Base-by-base conservation (phyloP, 2,888 invertebrate species). In the Drepanosiphum platanoidis region DNA sequence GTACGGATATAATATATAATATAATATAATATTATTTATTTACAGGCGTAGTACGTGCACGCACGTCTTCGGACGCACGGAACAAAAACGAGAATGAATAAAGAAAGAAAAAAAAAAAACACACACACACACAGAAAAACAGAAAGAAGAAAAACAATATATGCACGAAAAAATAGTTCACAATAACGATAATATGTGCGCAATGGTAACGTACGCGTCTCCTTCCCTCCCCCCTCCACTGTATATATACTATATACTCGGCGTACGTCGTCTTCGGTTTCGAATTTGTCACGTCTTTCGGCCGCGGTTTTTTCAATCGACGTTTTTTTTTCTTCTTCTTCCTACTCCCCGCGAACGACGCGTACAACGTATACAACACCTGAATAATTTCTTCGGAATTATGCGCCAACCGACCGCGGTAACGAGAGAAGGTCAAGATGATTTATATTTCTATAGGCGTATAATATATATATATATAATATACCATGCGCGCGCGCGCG, bases 361-460 rank as follows among this genome's bases (percentile, higher is more conserved):
- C 39, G 9, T 39, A 52, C 4, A 18, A 0, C 52, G 52, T 52
- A 52, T 3, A 42, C 52, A 52, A 7, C 9, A 18, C 22, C 15
- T 5, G 9, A 34, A 13, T n/a, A 18, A 74, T 39, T 71, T 42
- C 18, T 39, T 18, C 42, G 42, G 39, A 72, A 42, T 18, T 66
- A 34, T 34, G n/a, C 13, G 7, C 58, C 61, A 27, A 36, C 61
- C 36, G 61, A n/a, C 75, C 75, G 27, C 36, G 61, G 27, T 27
- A 61, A 36, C 58, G 27, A 36, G 8, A 77, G 36, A 77, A 77
- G 75, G 75, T 75, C 58, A 36, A 75, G 36, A 75, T 11, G 52
- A 75, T n/a, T n/a, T n/a, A n/a, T n/a, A n/a, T n/a, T n/a, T n/a
- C 7, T 18, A 18, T 11, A 30, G 36, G 18, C 30, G 72, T 42